These are phyloP conservation scores for Pristionchus arcanus DNA, from an alignment of 2,888 invertebrate species.

Conservation along the genomic window DNA sequence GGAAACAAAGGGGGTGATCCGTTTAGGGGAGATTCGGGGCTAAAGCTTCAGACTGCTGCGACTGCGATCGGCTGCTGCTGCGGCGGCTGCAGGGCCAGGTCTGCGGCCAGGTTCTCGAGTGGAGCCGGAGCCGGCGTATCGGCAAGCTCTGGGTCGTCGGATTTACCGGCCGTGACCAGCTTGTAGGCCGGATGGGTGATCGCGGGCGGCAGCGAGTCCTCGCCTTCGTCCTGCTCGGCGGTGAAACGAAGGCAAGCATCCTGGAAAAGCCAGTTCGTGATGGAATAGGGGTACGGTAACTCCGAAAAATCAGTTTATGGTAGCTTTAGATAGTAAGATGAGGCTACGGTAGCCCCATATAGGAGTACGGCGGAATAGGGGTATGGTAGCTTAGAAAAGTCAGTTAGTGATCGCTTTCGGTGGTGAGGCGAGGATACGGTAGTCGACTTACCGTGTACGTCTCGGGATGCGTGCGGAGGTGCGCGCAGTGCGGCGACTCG, in stretches of 20 bases:
- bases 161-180: neutral
- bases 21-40: neutral
- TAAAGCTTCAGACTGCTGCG: conserved; percentile 40
- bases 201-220: neutral
- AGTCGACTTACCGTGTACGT: conserved; percentile 70
- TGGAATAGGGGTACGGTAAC: neutral
- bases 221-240: conserved; percentile 4
- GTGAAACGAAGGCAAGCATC: conserved; percentile 50
- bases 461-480: conserved; percentile 84
- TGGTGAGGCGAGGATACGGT: neutral
- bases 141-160: neutral
- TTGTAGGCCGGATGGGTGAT: conserved; percentile 39
- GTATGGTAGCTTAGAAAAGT: neutral
- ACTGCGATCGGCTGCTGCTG: neutral
- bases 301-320: neutral
- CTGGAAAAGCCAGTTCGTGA: neutral
- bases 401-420: neutral
- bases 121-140: conserved; percentile 23
- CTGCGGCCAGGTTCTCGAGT: conserved; percentile 1
- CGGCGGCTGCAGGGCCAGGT: conserved; percentile 13
- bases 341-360: neutral
- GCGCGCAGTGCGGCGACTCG: conserved; percentile 88
- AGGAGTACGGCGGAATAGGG: neutral
- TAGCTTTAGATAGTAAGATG: neutral
- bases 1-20: neutral